phyloP scores from a whole-genome alignment of 2,797 vertebrate genomes.

The Craterocephalus amniculus region DNA sequence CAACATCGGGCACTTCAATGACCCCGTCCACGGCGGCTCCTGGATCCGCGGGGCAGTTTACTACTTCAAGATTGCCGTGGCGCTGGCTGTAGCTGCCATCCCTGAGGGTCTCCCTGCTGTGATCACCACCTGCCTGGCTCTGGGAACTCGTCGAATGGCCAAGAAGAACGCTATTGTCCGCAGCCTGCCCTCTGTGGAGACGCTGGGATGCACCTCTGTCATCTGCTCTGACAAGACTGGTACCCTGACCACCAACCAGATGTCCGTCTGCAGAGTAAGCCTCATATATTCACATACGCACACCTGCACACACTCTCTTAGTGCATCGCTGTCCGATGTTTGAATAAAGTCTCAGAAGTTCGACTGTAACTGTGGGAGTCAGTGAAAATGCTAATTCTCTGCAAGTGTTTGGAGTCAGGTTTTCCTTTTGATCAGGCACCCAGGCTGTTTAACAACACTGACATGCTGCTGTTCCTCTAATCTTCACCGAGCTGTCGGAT shows the following conservation, averaged over 20 bases:
- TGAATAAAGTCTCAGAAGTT: background rate
- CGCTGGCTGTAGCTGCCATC: constrained; percentile 95
- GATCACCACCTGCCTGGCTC: constrained; percentile 97
- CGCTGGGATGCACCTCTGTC: constrained; percentile 95
- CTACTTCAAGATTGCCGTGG: constrained; percentile 98
- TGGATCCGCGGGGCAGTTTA: constrained; percentile 98
- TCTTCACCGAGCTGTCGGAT: constrained; percentile 77
- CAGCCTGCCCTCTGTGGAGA: constrained; percentile 96
- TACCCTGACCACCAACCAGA: constrained; percentile 97
- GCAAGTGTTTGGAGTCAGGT: background rate
- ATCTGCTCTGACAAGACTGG: constrained; percentile 99
- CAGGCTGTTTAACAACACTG: constrained; percentile 41
- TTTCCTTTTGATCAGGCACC: constrained; percentile 7
- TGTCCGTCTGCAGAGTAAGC: constrained; percentile 97
- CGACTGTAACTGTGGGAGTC: background rate
- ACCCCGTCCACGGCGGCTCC: constrained; percentile 96
- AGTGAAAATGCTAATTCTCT: constrained; percentile 31
- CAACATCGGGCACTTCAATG: constrained; percentile 98
- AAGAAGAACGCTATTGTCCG: constrained; percentile 98
- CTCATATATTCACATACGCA: constrained; percentile 16
- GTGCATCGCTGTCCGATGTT: constrained; percentile 26
- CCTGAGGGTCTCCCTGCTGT: constrained; percentile 95
- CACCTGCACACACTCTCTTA: constrained; percentile 11
- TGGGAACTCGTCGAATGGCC: constrained; percentile 97
- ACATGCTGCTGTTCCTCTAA: constrained; percentile 58